phyloP scores from a whole-genome alignment of 2,113 vertebrate species.

The Rhombomys opimus region DNA sequence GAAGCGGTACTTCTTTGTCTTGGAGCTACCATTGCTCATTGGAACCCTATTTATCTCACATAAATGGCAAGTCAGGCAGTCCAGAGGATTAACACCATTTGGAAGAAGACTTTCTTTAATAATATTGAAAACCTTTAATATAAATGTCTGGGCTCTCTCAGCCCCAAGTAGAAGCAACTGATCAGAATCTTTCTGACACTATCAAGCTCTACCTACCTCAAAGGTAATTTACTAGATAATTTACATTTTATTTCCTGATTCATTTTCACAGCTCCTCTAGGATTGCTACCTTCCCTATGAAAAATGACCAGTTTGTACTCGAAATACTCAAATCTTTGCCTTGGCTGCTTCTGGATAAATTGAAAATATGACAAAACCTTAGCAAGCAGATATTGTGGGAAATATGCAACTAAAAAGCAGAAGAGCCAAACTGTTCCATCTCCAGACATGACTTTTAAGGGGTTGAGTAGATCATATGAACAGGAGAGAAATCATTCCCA shows the following conservation, averaged over 20 bases:
- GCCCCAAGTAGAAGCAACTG: neutral
- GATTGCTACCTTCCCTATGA: neutral
- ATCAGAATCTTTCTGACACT: neutral
- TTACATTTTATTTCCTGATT: neutral
- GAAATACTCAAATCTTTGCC: neutral
- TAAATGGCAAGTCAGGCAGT: neutral
- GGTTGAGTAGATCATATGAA: constrained; percentile 46
- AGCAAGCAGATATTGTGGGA: neutral
- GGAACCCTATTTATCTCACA: neutral
- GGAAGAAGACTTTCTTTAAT: neutral
- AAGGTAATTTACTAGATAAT: neutral
- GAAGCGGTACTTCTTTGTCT: neutral
- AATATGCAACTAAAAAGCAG: constrained; percentile 8
- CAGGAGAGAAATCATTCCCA: constrained; percentile 31
- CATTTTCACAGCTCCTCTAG: neutral
- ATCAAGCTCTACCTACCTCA: neutral
- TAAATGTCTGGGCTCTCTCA: constrained; percentile 9
- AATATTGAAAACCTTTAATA: neutral
- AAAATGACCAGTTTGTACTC: constrained; percentile 22
- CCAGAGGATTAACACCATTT: neutral
- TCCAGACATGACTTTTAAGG: constrained; percentile 44
- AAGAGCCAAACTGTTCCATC: neutral
- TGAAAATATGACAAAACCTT: constrained; percentile 42
- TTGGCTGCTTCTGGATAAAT: constrained; percentile 18
- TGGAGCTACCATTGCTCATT: neutral